Conservation (phyloP, 2,113 vertebrate genomes). For the Strigops habroptila region DNA sequence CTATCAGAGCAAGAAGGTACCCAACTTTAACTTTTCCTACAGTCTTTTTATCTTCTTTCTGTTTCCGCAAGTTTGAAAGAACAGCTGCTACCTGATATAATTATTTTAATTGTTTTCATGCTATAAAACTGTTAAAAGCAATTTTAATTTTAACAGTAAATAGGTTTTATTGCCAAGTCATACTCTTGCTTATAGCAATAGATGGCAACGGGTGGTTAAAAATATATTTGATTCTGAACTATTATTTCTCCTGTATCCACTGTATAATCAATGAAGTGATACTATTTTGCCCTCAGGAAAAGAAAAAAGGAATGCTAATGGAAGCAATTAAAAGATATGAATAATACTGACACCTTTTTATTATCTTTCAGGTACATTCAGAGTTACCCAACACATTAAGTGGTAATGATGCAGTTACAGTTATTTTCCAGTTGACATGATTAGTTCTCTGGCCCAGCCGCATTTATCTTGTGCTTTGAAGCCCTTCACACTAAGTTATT, state of each 20-base stretch:
- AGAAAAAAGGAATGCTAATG: constrained; percentile 36
- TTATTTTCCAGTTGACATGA: constrained; percentile 72
- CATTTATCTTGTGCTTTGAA: constrained; percentile 61
- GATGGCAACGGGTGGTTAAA: constrained; percentile 59
- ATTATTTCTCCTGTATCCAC: constrained; percentile 54
- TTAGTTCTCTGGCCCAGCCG: constrained; percentile 44
- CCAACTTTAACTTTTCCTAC: not conserved
- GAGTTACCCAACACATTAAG: constrained; percentile 62
- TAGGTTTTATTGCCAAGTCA: constrained; percentile 74
- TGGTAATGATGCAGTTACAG: constrained; percentile 69
- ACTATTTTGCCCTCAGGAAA: constrained; percentile 61
- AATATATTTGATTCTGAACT: constrained; percentile 45
- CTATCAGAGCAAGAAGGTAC: not conserved
- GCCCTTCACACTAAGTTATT: constrained; percentile 50
- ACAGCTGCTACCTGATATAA: constrained; percentile 57
- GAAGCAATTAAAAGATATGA: constrained; percentile 75
- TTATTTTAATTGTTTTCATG: constrained; percentile 72
- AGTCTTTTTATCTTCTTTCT: not conserved
- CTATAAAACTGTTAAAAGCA: constrained; percentile 72
- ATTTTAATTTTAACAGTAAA: constrained; percentile 78
- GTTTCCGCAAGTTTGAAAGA: constrained; percentile 6
- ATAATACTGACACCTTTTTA: constrained; percentile 68
- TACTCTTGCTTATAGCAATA: constrained; percentile 61
- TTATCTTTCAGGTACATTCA: constrained; percentile 69
- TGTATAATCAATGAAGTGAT: constrained; percentile 64